These are phyloP conservation scores for Nasonia longicornis DNA, from an alignment of 1,140 invertebrate species.

Conservation along the genomic window DNA sequence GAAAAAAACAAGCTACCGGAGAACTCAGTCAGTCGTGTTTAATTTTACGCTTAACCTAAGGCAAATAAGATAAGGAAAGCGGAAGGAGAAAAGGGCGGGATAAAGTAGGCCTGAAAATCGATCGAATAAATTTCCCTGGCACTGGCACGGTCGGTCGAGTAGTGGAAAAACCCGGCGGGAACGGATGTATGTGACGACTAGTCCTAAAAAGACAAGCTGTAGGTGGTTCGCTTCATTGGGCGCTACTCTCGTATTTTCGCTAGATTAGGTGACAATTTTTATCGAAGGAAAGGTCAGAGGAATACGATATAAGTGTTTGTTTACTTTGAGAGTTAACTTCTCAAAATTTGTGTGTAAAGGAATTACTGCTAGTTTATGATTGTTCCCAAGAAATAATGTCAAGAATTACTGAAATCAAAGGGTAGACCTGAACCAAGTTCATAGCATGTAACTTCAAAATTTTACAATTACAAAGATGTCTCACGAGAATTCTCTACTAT, in stretches of 20 bases:
- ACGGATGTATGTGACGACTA: not conserved
- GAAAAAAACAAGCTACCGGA: not conserved
- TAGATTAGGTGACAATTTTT: too few species aligned
- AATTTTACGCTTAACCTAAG: constrained; percentile 11
- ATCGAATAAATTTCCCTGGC: not conserved
- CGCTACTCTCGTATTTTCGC: too few species aligned
- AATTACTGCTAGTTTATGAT: too few species aligned
- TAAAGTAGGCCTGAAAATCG: not conserved
- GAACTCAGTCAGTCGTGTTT: not conserved
- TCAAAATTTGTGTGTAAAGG: too few species aligned
- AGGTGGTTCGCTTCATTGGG: too few species aligned
- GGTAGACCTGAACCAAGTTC: too few species aligned
- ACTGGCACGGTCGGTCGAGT: not conserved
- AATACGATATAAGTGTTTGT: not conserved
- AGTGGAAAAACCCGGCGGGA: not conserved
- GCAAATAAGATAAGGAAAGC: not conserved
- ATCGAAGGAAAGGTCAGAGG: not conserved
- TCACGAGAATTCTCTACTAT: too few species aligned
- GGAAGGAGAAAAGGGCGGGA: not conserved
- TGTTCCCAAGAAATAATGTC: too few species aligned
- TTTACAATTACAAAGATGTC: too few species aligned
- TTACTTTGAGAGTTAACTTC: not conserved
- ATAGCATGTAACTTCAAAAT: too few species aligned
- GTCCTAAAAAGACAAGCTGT: not conserved
- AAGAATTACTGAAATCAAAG: too few species aligned